A percentile compares a stretch with the other conserved stretches of the same genome.
These are phyloP conservation scores for Callyntrura guangdongensis DNA, from an alignment of 2,888 invertebrate genomes.

Conservation along the genomic window DNA sequence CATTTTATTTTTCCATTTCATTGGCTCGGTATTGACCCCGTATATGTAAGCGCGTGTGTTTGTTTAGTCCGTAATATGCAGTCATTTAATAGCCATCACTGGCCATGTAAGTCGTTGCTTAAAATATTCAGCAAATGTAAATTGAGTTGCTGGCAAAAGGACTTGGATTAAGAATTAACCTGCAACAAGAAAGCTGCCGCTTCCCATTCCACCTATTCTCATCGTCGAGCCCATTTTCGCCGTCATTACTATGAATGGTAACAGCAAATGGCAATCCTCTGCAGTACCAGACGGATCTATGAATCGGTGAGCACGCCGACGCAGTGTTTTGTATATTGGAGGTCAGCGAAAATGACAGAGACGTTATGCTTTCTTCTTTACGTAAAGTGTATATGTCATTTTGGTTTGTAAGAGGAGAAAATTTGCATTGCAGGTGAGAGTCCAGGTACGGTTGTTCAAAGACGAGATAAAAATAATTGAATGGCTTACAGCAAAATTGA, in stretches of 20 bases:
- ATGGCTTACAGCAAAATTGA: neutral
- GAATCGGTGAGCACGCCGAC: no score
- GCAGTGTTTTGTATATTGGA: no score
- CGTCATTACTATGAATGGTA: slow-evolving; percentile 6
- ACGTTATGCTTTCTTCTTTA: no score
- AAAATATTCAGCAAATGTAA: slow-evolving; percentile 71
- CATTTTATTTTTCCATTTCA: neutral
- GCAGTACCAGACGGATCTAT: no score
- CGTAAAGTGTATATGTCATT: no score
- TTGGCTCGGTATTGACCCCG: neutral
- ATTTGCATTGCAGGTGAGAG: no score
- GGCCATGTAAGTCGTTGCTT: slow-evolving; percentile 62
- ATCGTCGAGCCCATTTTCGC: slow-evolving; percentile 3
- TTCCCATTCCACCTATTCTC: slow-evolving; percentile 25
- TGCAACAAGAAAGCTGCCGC: neutral
- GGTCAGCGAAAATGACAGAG: no score
- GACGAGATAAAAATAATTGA: no score
- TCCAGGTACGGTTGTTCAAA: no score
- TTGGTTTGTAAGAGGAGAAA: no score
- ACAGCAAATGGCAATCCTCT: neutral
- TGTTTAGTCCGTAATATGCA: slow-evolving; percentile 11
- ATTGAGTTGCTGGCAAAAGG: slow-evolving; percentile 68
- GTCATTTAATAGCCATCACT: slow-evolving; percentile 66
- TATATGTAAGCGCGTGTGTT: neutral
- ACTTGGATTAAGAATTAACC: slow-evolving; percentile 69